Base-by-base conservation (phyloP, 2,888 invertebrate genomes). In the Metacarcinus magister region DNA sequence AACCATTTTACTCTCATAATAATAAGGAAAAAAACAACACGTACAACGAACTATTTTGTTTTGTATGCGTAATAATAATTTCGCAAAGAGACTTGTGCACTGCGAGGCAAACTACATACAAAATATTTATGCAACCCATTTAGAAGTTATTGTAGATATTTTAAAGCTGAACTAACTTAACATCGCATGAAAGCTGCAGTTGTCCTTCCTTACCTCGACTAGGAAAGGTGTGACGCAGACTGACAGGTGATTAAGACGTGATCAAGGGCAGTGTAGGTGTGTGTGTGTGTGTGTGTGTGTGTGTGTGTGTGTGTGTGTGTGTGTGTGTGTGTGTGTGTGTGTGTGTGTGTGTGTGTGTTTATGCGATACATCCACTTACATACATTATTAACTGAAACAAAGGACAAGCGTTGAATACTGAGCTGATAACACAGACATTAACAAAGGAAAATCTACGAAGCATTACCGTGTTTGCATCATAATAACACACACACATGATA, bases 261-360 rank as follows among this genome's bases (percentile, higher is more conserved):
- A 67, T 67, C 19, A n/a, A n/a, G n/a, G 67, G n/a, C n/a, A 16
- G 67, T 67, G 67, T 67, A 67, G 5, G 67, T 67, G 67, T 67
- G 67, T 67, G 67, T 67, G n/a, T 67, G 67, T 67, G 67, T 67
- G 67, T 67, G 67, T 67, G n/a, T 67, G 67, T 67, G 67, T 67
- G 67, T 67, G 67, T 67, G 67, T 67, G 67, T 67, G 67, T 60
- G 60, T 60, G 60, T 60, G 60, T 60, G 60, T 60, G 60, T 60
- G 60, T 16, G 60, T 60, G 60, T 60, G 60, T 60, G 60, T 60
- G 60, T 60, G 60, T 60, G 60, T 67, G 10, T 1, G 23, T 67
- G 19, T 10, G 19, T 67, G 19, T 16, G 1, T 54, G 10, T 54
- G 10, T 10, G 54, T 54, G 54, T 54, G n/a, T n/a, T n/a, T n/a